A percentile compares a stretch with the other conserved stretches of the same genome.
These are phyloP conservation scores for Lasioglossum vierecki DNA, from an alignment of 2,888 invertebrate genomes.

Conservation along the genomic window DNA sequence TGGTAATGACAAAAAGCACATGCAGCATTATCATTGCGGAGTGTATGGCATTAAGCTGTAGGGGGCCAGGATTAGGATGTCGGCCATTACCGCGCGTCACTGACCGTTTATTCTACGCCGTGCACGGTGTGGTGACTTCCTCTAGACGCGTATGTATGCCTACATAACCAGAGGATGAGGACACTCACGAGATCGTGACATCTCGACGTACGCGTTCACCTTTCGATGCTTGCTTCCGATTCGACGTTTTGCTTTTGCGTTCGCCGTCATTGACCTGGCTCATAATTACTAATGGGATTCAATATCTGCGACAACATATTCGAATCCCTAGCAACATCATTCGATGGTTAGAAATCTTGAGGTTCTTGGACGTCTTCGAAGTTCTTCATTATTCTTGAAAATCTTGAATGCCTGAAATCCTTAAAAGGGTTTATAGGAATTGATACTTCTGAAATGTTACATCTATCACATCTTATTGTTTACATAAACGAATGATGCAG, in stretches of 20 bases:
- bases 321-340: too few species aligned
- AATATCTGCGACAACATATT: too few species aligned
- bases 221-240: constrained; percentile 27
- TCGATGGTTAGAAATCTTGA: too few species aligned
- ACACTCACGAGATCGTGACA: constrained; percentile 73
- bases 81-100: constrained; percentile 84
- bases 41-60: constrained; percentile 81
- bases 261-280: not conserved
- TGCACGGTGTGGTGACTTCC: constrained; percentile 80
- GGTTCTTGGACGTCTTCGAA: too few species aligned
- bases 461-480: too few species aligned
- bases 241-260: not conserved
- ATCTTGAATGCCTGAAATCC: too few species aligned
- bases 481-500: too few species aligned
- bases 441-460: too few species aligned
- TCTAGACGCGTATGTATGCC: constrained; percentile 79
- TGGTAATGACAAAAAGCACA: constrained; percentile 81
- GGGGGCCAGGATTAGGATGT: constrained; percentile 84
- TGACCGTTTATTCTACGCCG: constrained; percentile 83
- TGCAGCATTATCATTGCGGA: constrained; percentile 80
- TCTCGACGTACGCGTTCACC: constrained; percentile 58
- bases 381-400: too few species aligned
- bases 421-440: too few species aligned
- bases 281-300: too few species aligned
- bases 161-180: constrained; percentile 77